Conservation (phyloP, 2,113 vertebrate species). For the Percina caprodes region DNA sequence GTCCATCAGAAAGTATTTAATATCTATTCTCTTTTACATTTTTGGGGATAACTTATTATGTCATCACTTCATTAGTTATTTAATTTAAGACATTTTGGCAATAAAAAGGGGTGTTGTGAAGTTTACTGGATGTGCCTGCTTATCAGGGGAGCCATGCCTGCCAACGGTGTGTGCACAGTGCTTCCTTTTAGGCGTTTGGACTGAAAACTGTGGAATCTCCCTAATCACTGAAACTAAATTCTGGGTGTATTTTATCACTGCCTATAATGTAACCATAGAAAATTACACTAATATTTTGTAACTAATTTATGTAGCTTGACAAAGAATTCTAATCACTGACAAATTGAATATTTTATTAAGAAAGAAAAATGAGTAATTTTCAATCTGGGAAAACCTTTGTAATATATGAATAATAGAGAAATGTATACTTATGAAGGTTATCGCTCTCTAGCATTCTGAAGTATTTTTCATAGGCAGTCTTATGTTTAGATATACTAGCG, state of each 20-base stretch:
- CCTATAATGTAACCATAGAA: constrained; percentile 80
- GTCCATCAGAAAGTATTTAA: constrained; percentile 83
- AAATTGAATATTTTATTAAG: constrained; percentile 88
- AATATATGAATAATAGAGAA: constrained; percentile 84
- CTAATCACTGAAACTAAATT: constrained; percentile 80
- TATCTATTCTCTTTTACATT: constrained; percentile 77
- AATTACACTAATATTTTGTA: constrained; percentile 85
- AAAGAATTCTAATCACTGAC: constrained; percentile 86
- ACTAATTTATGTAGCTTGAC: constrained; percentile 78
- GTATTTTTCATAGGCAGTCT: constrained; percentile 78
- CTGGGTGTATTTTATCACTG: constrained; percentile 77
- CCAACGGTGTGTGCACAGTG: constrained; percentile 54
- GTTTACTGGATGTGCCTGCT: constrained; percentile 83
- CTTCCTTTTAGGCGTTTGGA: constrained; percentile 80
- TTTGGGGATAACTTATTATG: constrained; percentile 74
- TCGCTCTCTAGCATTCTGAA: constrained; percentile 75
- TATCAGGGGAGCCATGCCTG: constrained; percentile 77
- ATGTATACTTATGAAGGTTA: constrained; percentile 78
- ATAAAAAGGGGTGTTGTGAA: constrained; percentile 83
- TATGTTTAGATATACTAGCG: constrained; percentile 62
- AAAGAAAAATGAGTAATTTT: constrained; percentile 77
- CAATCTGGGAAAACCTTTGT: constrained; percentile 82
- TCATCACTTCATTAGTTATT: constrained; percentile 82
- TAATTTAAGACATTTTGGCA: constrained; percentile 83
- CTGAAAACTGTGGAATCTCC: constrained; percentile 80